Evolutionary conservation across 2,888 invertebrate species (phyloP).

Genomic region (Chouioia cunea): DNA sequence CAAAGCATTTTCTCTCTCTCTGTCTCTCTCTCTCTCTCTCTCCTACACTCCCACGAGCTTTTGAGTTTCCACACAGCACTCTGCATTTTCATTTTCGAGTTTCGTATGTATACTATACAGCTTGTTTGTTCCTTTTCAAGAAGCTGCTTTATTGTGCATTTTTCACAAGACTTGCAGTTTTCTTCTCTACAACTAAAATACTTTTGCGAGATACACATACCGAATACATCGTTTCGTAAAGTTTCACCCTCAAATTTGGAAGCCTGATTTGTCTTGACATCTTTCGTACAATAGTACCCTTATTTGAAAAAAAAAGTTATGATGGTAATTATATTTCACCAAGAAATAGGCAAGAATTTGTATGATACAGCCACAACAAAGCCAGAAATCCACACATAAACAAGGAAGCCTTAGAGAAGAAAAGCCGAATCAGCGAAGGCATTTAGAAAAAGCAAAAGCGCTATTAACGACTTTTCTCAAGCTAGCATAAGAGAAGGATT

Average conservation of each 20-base stretch:
- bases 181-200: no score
- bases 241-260: no score
- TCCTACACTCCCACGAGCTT: constrained; percentile 39
- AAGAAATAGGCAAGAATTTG: no score
- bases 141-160: constrained; percentile 11
- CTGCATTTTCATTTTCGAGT: constrained; percentile 33
- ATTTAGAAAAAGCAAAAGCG: constrained; percentile 25
- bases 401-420: not conserved
- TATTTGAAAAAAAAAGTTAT: no score
- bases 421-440: constrained; percentile 18
- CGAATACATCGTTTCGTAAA: no score
- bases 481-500: constrained; percentile 5
- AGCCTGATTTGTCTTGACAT: no score
- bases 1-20: constrained; percentile 49
- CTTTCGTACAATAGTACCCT: no score
- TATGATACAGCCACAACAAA: no score
- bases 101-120: not conserved
- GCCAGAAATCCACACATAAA: not conserved
- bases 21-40: constrained; percentile 50
- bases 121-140: not conserved
- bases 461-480: constrained; percentile 29
- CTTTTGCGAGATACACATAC: no score
- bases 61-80: constrained; percentile 34
- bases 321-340: no score
- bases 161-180: no score